Evolutionary conservation across 2,888 invertebrate species (phyloP).

Genomic region (Hyppa rectilinea): DNA sequence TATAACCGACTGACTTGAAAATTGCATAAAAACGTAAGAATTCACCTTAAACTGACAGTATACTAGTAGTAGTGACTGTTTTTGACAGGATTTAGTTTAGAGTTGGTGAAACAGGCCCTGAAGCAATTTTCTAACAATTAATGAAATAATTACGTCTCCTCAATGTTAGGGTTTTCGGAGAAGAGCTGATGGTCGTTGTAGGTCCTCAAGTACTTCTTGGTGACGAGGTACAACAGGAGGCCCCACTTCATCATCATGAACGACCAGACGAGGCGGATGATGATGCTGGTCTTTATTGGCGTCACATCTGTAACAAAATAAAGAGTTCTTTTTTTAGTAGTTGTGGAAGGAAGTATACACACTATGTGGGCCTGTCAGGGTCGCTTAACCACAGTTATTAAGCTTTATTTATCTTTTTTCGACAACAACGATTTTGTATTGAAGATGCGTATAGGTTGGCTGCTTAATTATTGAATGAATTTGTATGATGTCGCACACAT

Average conservation of each 20-base stretch:
- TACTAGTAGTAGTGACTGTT: too few species aligned
- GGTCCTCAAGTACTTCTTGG: conserved; percentile 84
- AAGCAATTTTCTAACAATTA: conserved; percentile 55
- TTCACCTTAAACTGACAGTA: too few species aligned
- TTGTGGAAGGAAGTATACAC: not conserved
- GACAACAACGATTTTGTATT: too few species aligned
- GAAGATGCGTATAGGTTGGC: too few species aligned
- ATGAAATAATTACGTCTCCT: conserved; percentile 80
- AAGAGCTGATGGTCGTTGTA: conserved; percentile 87
- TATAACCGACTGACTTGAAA: too few species aligned
- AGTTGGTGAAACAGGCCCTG: conserved; percentile 33
- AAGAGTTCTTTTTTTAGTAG: conserved; percentile 4
- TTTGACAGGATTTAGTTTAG: not conserved
- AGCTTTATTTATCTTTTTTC: too few species aligned
- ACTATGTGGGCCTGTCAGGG: not conserved
- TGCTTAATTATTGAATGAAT: too few species aligned
- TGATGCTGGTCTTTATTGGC: conserved; percentile 85
- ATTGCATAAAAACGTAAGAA: too few species aligned
- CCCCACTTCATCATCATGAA: conserved; percentile 91
- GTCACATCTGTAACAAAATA: conserved; percentile 81
- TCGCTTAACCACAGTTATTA: too few species aligned
- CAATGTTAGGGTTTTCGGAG: conserved; percentile 86
- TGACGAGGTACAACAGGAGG: conserved; percentile 83
- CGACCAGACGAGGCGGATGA: conserved; percentile 88
- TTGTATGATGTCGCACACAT: too few species aligned